Conservation (phyloP, 1,140 invertebrate genomes). For the Drosophila tristis region DNA sequence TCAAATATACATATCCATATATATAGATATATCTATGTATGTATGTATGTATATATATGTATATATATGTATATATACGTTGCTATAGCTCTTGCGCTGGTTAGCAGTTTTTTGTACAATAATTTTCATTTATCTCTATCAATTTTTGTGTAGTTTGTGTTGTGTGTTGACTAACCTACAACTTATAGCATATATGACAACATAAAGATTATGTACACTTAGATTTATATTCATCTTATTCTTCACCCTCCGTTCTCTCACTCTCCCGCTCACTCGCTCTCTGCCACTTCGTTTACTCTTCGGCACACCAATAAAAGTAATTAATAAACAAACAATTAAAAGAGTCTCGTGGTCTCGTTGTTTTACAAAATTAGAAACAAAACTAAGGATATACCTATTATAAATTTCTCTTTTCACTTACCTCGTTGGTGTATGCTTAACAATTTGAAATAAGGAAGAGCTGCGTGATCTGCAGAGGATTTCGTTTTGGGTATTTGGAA, state of each 20-base stretch:
- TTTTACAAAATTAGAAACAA: slow-evolving; percentile 60
- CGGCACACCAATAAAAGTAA: slow-evolving; percentile 54
- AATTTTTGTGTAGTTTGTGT: slow-evolving; percentile 61
- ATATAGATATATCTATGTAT: slow-evolving; percentile 49
- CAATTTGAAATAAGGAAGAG: slow-evolving; percentile 75
- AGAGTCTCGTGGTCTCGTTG: slow-evolving; percentile 83
- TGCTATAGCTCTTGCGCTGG: slow-evolving; percentile 38
- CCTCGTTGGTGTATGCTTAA: slow-evolving; percentile 28
- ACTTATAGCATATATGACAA: slow-evolving; percentile 78
- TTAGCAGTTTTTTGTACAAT: slow-evolving; percentile 68
- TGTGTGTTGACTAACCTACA: slow-evolving; percentile 52
- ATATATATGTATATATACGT: slow-evolving; percentile 56
- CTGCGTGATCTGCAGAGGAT: slow-evolving; percentile 59
- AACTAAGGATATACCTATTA: slow-evolving; percentile 40
- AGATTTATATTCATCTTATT: slow-evolving; percentile 37
- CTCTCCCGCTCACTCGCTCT: slow-evolving; percentile 4
- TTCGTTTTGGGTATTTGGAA: slow-evolving; percentile 19
- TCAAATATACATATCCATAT: slow-evolving; percentile 53
- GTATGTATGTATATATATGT: slow-evolving; percentile 54
- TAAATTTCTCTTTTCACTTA: slow-evolving; percentile 6
- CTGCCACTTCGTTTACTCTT: slow-evolving; percentile 45
- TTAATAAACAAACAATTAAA: slow-evolving; percentile 71
- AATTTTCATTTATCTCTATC: slow-evolving; percentile 76
- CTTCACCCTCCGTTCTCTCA: slow-evolving; percentile 22
- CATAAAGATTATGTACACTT: slow-evolving; percentile 65